Base-by-base conservation (phyloP, 2,113 vertebrate genomes). In the Condylura cristata region DNA sequence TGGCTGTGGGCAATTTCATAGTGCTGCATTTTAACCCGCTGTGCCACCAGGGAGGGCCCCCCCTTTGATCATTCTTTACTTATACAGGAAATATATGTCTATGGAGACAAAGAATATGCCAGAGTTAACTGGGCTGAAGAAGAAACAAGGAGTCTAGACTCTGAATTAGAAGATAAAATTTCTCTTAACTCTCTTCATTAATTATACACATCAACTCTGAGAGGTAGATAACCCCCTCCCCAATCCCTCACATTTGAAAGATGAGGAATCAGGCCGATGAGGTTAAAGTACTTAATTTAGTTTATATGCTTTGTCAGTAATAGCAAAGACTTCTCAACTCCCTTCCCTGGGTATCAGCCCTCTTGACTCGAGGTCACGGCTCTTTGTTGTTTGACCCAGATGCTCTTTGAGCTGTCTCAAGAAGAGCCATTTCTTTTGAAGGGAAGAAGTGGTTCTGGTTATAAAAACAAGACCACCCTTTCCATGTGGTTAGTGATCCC, bases 11-110 rank as follows among this genome's bases (percentile, higher is more conserved):
- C n/a, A n/a, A n/a, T n/a, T n/a, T n/a, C n/a, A n/a, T n/a, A n/a
- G n/a, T n/a, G n/a, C n/a, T n/a, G n/a, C n/a, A n/a, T n/a, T n/a
- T n/a, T n/a, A n/a, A n/a, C n/a, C n/a, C n/a, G n/a, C n/a, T n/a
- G n/a, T n/a, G n/a, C n/a, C n/a, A n/a, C n/a, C n/a, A n/a, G n/a
- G n/a, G n/a, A n/a, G n/a, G n/a, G n/a, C n/a, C n/a, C n/a, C n/a
- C n/a, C n/a, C 6, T 90, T 88, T 85, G 80, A 89, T 84, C 83
- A 28, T 72, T 88, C 95, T 94, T 46, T 68, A 93, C 22, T 51
- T 41, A 71, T 10, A 26, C 37, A 75, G 28, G 41, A 85, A 66
- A 72, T 86, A n/a, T 30, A 22, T 60, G 46, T 56, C 60, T 70
- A 24, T 88, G n/a, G 44, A 70, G 22, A 66, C 81, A 81, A 88